A percentile compares a stretch with the other conserved stretches of the same genome.
phyloP scores from a whole-genome alignment of 1,140 invertebrate species.

The Dolichoris vasculosae region DNA sequence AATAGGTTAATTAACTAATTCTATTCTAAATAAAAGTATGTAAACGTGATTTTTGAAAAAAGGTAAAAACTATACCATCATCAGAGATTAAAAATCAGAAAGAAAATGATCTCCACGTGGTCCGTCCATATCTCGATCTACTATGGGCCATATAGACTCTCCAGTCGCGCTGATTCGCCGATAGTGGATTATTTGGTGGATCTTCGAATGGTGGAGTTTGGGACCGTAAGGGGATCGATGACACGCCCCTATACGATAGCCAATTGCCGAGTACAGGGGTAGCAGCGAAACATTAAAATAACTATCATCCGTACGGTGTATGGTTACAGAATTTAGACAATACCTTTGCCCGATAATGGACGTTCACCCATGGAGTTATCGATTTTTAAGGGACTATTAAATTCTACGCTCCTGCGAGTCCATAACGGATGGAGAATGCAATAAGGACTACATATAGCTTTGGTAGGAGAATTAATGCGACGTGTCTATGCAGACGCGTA shows the following conservation, averaged over 20 bases:
- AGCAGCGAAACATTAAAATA: neutral
- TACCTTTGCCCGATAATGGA: slow-evolving; percentile 2
- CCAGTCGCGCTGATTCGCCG: slow-evolving; percentile 14
- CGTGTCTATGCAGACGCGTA: neutral
- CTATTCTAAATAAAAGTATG: too few species aligned
- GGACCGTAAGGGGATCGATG: neutral
- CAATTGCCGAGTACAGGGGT: neutral
- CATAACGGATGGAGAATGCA: neutral
- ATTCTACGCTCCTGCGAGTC: neutral
- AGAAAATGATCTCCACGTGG: too few species aligned
- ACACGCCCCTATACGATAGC: slow-evolving; percentile 6
- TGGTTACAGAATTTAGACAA: neutral
- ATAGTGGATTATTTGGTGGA: neutral
- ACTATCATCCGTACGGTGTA: neutral
- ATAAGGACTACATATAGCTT: neutral
- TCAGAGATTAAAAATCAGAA: neutral
- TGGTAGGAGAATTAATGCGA: neutral
- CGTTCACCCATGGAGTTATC: slow-evolving; percentile 19
- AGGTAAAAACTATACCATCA: neutral
- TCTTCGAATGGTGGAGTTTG: neutral
- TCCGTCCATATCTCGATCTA: neutral
- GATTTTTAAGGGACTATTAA: slow-evolving; percentile 47
- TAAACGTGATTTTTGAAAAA: neutral
- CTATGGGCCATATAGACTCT: neutral
- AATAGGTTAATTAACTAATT: slow-evolving; percentile 1